phyloP scores from a whole-genome alignment of 1,140 invertebrate genomes.

The Zaprionus ornatus region DNA sequence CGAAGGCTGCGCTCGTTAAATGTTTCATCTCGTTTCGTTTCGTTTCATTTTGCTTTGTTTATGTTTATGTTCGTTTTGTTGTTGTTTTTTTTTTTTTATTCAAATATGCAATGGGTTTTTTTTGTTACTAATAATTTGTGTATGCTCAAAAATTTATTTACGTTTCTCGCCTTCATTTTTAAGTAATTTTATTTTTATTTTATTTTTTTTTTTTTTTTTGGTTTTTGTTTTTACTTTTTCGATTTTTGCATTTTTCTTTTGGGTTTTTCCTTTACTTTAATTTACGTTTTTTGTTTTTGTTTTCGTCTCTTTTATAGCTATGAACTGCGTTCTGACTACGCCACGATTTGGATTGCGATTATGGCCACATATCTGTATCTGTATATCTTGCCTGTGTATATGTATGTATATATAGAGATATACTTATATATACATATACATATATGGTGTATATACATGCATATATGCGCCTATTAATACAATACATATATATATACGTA shows the following conservation, averaged over 20 bases:
- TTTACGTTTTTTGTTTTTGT: constrained; percentile 6
- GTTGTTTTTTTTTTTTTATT: constrained; percentile 39
- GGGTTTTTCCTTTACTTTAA: constrained; percentile 20
- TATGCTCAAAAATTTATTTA: constrained; percentile 65
- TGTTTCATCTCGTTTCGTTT: constrained; percentile 29
- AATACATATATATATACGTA: constrained; percentile 43
- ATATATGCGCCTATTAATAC: constrained; percentile 49
- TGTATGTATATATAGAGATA: constrained; percentile 25
- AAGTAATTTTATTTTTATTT: constrained; percentile 1
- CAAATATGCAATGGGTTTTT: constrained; percentile 31
- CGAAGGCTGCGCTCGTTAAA: constrained; percentile 62
- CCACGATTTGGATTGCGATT: constrained; percentile 45
- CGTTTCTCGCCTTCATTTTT: constrained; percentile 24
- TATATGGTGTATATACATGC: constrained; percentile 8
- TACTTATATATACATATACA: constrained; percentile 8
- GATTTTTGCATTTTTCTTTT: constrained; percentile 26
- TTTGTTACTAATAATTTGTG: constrained; percentile 71
- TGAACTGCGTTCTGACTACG: constrained; percentile 67
- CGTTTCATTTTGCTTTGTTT: constrained; percentile 49
- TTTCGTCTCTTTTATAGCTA: constrained; percentile 52
- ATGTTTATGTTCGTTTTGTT: constrained; percentile 31
- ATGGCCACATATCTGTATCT: constrained; percentile 19
- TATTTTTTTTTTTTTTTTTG: background rate
- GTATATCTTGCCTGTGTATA: constrained; percentile 35
- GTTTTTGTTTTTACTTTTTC: constrained; percentile 13